phyloP scores from a whole-genome alignment of 2,797 vertebrate species.

The Lepilemur septentrionalis region DNA sequence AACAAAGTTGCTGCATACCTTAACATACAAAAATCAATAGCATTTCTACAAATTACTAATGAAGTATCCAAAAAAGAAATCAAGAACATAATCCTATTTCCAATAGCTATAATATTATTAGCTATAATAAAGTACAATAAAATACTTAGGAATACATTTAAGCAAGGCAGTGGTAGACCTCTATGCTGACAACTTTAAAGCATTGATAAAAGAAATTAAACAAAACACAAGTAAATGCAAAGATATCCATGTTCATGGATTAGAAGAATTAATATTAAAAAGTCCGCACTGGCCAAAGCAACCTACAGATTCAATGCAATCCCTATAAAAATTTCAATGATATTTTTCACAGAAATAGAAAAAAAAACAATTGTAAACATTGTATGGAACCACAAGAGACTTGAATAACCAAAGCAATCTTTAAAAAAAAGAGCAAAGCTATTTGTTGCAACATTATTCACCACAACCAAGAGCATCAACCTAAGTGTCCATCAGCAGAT shows the following conservation, averaged over 20 bases:
- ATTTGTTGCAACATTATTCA: neutral
- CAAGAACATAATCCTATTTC: neutral
- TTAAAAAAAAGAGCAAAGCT: neutral
- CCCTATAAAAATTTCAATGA: neutral
- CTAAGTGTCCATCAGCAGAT: neutral
- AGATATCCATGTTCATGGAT: neutral
- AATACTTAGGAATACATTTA: neutral
- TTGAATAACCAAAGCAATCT: neutral
- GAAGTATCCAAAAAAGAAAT: neutral
- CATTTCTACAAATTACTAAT: neutral
- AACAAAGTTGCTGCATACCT: neutral
- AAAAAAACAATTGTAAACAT: neutral
- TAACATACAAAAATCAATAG: neutral
- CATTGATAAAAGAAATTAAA: neutral
- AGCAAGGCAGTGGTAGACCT: neutral
- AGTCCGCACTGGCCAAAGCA: neutral
- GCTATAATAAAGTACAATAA: neutral
- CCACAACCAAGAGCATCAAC: neutral
- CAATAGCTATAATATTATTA: neutral
- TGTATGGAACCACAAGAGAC: neutral
- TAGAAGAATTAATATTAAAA: neutral
- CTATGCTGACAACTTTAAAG: neutral
- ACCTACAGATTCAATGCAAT: neutral
- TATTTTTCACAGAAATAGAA: neutral
- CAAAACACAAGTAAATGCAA: neutral